Evolutionary conservation across 2,888 invertebrate genomes (phyloP), one percentile per base, ranked within the genome.

Genomic region (Eledone cirrhosa): DNA sequence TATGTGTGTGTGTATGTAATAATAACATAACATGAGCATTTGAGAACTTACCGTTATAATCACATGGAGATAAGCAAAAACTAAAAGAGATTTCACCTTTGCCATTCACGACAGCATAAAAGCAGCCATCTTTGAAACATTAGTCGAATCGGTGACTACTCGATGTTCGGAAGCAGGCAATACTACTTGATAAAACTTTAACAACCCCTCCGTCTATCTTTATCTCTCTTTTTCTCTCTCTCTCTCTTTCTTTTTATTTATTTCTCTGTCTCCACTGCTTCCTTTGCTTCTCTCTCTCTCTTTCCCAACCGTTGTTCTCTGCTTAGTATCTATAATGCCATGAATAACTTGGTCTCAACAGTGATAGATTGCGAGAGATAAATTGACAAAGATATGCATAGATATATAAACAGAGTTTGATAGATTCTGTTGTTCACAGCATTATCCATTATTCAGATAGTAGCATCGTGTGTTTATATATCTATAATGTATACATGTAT

Each of bases 121-220:
- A 69, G 69, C 69, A 31, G 69, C 69, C 69, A 72, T 72, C 22
- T 72, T 72, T 31, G 69, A 72, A 72, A 72, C 33, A 31, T 72
- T 33, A 72, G 69, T 72, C 33, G 33, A 72, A 72, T 31, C 33
- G 33, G 69, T 72, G 69, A 72, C 69, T 72, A 72, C 33, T 72
- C 69, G 69, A 72, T 72, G 33, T 19, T n/a, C 33, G 33, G 41
- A 72, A 41, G n/a, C 33, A 72, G 69, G 69, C 33, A 22, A 33
- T 31, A 72, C 69, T 72, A 41, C 69, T 72, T 22, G 69, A 72
- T 31, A 72, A 72, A 24, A 33, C 29, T 69, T 29, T 19, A 14
- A 14, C 31, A 29, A 4, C 14, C 67, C 27, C 67, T 22, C n/a
- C 14, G 24, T 67, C 67, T 24, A 1, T 67, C 65, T 65, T 24